phyloP scores from a whole-genome alignment of 2,113 vertebrate genomes.

The Elephantulus edwardii region DNA sequence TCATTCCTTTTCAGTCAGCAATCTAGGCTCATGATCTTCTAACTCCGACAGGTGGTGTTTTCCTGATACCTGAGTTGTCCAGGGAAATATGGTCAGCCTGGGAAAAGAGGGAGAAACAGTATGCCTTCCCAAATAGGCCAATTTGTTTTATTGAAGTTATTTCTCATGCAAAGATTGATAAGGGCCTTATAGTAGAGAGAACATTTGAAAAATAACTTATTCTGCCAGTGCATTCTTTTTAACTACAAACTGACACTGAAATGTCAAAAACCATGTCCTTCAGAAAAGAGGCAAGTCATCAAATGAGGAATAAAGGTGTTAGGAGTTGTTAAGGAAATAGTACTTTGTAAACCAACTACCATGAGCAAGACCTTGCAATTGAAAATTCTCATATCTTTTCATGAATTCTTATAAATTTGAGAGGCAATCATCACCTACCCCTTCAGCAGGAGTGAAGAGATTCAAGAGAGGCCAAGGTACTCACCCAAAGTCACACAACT shows the following conservation, averaged over 20 bases:
- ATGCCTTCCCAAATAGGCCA: background rate
- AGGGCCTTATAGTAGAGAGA: background rate
- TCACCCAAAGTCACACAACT: background rate
- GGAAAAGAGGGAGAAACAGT: background rate
- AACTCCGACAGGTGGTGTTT: too few species aligned
- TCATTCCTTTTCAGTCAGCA: background rate
- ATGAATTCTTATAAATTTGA: background rate
- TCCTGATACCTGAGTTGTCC: background rate
- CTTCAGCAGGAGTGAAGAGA: background rate
- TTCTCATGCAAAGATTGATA: background rate
- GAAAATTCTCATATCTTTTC: background rate
- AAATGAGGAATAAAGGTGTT: background rate
- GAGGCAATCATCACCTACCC: background rate
- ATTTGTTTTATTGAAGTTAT: background rate
- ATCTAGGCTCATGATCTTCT: background rate
- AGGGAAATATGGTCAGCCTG: background rate
- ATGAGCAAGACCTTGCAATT: background rate
- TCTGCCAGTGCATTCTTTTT: background rate
- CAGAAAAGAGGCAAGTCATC: background rate
- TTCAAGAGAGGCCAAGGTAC: background rate
- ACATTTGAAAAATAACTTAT: background rate
- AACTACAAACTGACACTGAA: background rate
- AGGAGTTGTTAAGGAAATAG: background rate
- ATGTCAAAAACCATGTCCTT: background rate
- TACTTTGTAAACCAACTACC: background rate